Base-by-base conservation (phyloP, 1,140 invertebrate genomes). In the Nylanderia fulva region DNA sequence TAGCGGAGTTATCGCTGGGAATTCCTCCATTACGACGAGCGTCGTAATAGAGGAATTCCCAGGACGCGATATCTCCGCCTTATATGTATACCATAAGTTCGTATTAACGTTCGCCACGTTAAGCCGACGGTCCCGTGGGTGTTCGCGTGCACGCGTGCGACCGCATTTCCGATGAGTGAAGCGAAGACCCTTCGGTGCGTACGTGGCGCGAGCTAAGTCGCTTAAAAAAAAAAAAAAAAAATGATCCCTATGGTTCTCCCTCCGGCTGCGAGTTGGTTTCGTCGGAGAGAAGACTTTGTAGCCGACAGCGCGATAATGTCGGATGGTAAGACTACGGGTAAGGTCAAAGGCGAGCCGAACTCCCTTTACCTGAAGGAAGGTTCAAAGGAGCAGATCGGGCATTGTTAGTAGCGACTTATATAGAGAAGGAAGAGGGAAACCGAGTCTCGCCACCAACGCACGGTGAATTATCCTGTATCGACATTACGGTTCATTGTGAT, bases 381-480 rank as follows among this genome's bases (percentile, higher is more conserved):
- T 56, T 71, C 64, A 69, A 80, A 71, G 64, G 52, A 71, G 77
- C 15, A 58, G 64, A 52, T 42, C 77, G 64, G 33, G 52, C 64
- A 80, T 80, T 80, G 77, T 80, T 80, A 80, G 48, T 79, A 68
- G 75, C 63, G 63, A 79, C 75, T 79, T 79, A 15, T 52, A 21
- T 33, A 9, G 33, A 15, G 36, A 39, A 36, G 11, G 64, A 39
- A 33, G n/a, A n/a, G 29, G 3, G 29, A 33, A 11, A 58, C n/a
- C 75, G n/a, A 80, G 77, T 52, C 29, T 52, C 24, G 64, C 29
- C 29, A 42, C 63, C 27, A 5, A n/a, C n/a, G 45, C 45, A 21
- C 64, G 76, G 63, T 80, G 77, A 80, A 71, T 80, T 80, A 80
- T 80, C 64, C 36, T 24, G 52, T 80, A 84, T 76, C 69, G 76